A percentile compares a stretch with the other conserved stretches of the same genome.
Evolutionary conservation across 2,113 vertebrate genomes (phyloP).

Genomic region (Dascyllus trimaculatus): DNA sequence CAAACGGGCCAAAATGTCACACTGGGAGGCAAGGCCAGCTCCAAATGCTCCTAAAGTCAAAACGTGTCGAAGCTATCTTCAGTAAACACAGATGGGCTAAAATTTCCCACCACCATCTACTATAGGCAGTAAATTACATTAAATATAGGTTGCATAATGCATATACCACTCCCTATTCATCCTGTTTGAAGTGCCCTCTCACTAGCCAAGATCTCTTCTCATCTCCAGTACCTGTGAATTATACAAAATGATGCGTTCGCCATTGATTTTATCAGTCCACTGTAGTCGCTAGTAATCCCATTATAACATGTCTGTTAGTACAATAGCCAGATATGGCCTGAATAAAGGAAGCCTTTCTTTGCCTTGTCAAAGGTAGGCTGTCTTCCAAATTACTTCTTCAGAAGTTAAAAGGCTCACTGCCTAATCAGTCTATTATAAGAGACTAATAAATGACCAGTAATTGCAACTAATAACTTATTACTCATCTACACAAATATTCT

Average conservation of each 20-base stretch:
- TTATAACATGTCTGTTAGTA: constrained; percentile 87
- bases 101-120: constrained; percentile 45
- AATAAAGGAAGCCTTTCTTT: constrained; percentile 85
- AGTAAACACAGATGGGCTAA: constrained; percentile 26
- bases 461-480: constrained; percentile 90
- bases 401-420: constrained; percentile 86
- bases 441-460: constrained; percentile 90
- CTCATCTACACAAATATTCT: constrained; percentile 89
- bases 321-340: constrained; percentile 84
- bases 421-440: constrained; percentile 87
- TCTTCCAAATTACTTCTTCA: constrained; percentile 88
- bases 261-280: constrained; percentile 83
- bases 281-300: constrained; percentile 83
- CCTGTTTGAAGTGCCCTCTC: constrained; percentile 78
- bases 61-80: constrained; percentile 36
- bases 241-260: constrained; percentile 80
- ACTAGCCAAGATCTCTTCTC: constrained; percentile 74
- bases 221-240: constrained; percentile 82
- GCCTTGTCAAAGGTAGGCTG: constrained; percentile 82
- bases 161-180: constrained; percentile 68
- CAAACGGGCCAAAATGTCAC: constrained; percentile 33
- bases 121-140: constrained; percentile 67
- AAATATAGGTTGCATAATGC: constrained; percentile 75
- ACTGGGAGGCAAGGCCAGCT: constrained; percentile 1
- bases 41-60: constrained; percentile 27